Evolutionary conservation across 2,888 invertebrate species (phyloP), one percentile per base, ranked within the genome.

Genomic region (Hydrotaea diabolus): DNA sequence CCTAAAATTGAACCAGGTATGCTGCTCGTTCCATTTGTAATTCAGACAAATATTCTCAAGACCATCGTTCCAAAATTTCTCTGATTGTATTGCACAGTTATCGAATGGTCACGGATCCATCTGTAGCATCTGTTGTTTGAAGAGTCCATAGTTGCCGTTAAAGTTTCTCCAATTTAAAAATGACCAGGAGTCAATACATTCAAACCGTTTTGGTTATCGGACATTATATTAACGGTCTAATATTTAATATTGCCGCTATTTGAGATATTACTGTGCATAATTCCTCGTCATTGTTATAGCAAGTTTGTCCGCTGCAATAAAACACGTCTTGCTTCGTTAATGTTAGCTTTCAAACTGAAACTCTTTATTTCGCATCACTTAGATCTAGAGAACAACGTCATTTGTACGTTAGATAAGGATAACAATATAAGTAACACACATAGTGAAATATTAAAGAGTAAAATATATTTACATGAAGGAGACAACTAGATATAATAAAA

Each of bases 231-330:
- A 79, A 17, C 8, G 83, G 80, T 23, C 75, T 66, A 17, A 80
- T 80, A 75, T 84, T 84, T 46, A 84, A 26, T 11, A 78, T 49
- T 3, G 78, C 53, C 49, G 71, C 64, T 57, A 79, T 76, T 23
- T 82, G 72, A 7, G 64, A 39, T 72, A 81, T 77, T 1, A 81
- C 15, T 1, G 77, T 72, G 17, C 21, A 72, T 21, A 73, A 19
- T 46, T 78, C 59, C 17, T 78, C 26, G 62, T 75, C 31, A 80
- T 13, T 17, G 26, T 23, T 36, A n/a, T n/a, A n/a, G n/a, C n/a
- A n/a, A n/a, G n/a, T n/a, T n/a, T n/a, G n/a, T n/a, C n/a, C n/a
- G n/a, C n/a, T n/a, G n/a, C n/a, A n/a, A n/a, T n/a, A n/a, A n/a
- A n/a, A n/a, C n/a, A n/a, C n/a, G n/a, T n/a, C n/a, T n/a, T n/a